A percentile compares a stretch with the other conserved stretches of the same genome.
phyloP scores from a whole-genome alignment of 2,113 vertebrate genomes.

The Catharus bicknelli region DNA sequence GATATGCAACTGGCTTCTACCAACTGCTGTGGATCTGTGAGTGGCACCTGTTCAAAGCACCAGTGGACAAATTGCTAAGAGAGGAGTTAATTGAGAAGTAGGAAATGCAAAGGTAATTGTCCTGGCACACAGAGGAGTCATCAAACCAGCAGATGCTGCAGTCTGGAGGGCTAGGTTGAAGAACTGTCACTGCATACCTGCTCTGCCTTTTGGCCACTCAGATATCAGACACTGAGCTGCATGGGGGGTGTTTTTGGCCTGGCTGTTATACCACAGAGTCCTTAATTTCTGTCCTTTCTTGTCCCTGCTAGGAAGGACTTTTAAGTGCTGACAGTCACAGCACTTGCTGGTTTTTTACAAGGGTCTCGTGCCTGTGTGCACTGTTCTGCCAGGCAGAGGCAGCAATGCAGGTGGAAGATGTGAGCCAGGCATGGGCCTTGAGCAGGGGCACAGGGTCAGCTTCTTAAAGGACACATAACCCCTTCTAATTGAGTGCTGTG shows the following conservation, averaged over 20 bases:
- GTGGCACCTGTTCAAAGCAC: background rate
- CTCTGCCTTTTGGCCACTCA: background rate
- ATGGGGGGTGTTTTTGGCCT: background rate
- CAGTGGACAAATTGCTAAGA: background rate
- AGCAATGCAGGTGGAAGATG: background rate
- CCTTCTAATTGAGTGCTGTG: background rate
- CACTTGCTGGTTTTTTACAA: background rate
- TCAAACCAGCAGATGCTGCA: background rate
- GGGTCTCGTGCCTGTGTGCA: fast-evolving
- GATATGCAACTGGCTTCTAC: background rate
- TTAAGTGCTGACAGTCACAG: background rate
- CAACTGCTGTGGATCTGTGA: background rate
- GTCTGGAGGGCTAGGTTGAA: background rate
- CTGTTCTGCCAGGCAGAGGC: background rate
- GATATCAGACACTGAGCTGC: background rate
- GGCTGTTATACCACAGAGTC: background rate
- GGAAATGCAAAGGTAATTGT: background rate
- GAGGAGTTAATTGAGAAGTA: background rate
- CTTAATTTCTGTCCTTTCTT: background rate
- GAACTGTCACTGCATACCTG: background rate
- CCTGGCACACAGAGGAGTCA: background rate
- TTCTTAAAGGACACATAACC: background rate
- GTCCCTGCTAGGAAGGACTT: background rate
- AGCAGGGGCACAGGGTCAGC: background rate
- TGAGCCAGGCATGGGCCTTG: background rate